Evolutionary conservation across 2,113 vertebrate species (phyloP), one percentile per base, ranked within the genome.

Genomic region (Cephalopholis sonnerati): DNA sequence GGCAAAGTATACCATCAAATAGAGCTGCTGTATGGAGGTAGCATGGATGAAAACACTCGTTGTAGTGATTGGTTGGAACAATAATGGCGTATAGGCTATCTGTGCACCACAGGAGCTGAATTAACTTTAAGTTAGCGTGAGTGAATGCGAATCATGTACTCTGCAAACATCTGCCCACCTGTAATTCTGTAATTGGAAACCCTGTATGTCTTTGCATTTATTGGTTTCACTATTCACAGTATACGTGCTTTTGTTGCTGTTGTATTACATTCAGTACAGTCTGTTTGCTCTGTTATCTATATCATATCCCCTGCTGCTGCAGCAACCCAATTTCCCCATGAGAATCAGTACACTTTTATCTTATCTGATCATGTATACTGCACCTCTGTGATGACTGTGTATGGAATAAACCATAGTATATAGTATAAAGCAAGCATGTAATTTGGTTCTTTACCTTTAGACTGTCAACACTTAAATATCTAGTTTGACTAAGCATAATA

Each of bases 331-430:
- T 85, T 81, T 67, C 24, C 62, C 41, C 10, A 0, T 36, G 51
- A 58, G 32, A 77, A 82, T 87, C 54, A 15, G 68, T 58, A 81
- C 24, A 74, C 5, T 79, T 81, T 63, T 50, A 78, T 83, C 63
- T 89, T 7, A 84, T 80, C 67, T 77, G 51, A 77, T 81, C 29
- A 29, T 24, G 8, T 53, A 29, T 25, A 27, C n/a, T n/a, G 4
- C 9, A 70, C 24, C n/a, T 75, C n/a, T 53, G 39, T 79, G 32
- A 58, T 32, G 17, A 29, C 18, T 55, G 9, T 69, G 70, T 71
- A 58, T 75, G 9, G 32, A 25, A 18, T 72, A 2, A 70, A 64
- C 32, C 48, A 9, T 3, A 70, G 2, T 48, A 58, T 57, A 25
- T 2, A 70, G 2, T 48, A 54, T 57, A 25, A 74, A 82, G 64